Evolutionary conservation across 2,113 vertebrate genomes (phyloP).

Genomic region (Strigops habroptila): DNA sequence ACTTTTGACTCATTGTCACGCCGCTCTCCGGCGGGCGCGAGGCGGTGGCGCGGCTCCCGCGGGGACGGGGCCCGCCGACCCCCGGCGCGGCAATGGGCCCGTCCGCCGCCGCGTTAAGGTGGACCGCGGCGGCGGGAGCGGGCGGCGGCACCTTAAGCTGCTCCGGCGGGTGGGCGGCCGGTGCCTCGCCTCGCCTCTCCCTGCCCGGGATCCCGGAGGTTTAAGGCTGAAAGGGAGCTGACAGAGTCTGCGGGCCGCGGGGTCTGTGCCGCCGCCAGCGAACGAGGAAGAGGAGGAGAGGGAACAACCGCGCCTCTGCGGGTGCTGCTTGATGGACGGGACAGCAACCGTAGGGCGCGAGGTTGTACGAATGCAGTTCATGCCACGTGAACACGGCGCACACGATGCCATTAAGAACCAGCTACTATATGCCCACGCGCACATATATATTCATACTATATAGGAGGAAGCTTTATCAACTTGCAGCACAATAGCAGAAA

Average conservation of each 20-base stretch:
- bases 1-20: neutral
- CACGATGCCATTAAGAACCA: too few species aligned
- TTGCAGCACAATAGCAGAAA: neutral
- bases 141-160: slow-evolving; percentile 20
- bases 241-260: neutral
- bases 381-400: neutral
- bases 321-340: neutral
- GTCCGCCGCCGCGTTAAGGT: slow-evolving; percentile 47
- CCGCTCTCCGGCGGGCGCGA: neutral
- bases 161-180: neutral
- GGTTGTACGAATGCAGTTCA: accelerated
- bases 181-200: neutral
- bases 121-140: neutral
- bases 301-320: neutral
- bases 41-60: neutral
- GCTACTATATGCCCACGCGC: accelerated
- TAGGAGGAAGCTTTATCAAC: neutral
- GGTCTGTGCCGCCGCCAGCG: neutral
- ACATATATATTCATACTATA: accelerated
- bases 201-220: neutral
- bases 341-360: neutral
- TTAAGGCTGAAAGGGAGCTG: neutral
- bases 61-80: neutral
- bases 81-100: slow-evolving; percentile 34
- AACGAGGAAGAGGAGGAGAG: neutral